A percentile compares a stretch with the other conserved stretches of the same genome.
phyloP scores from a whole-genome alignment of 2,797 vertebrate species.

The Anolis apletophallus region DNA sequence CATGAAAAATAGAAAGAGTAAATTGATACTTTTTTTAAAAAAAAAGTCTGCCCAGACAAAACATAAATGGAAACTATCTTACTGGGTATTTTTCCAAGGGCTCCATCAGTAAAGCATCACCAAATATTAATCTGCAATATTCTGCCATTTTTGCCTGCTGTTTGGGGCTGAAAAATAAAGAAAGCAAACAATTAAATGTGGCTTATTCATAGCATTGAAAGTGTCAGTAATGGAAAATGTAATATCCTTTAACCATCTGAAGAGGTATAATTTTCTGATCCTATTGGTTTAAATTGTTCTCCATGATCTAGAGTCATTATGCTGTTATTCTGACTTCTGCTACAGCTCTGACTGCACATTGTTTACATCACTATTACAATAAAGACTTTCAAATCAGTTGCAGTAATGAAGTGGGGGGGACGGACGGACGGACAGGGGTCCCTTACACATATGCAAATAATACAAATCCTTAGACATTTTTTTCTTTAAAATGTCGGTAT shows the following conservation, averaged over 20 bases:
- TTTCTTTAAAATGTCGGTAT: too few relatives aligned
- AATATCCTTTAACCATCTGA: constrained; percentile 43
- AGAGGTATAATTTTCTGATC: neutral
- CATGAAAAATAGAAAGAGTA: neutral
- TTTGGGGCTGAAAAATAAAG: constrained; percentile 84
- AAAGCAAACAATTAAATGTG: constrained; percentile 34
- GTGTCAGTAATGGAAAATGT: constrained; percentile 40
- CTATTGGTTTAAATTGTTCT: constrained; percentile 36
- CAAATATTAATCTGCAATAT: constrained; percentile 96
- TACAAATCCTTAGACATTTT: neutral
- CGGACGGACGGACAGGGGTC: too few relatives aligned
- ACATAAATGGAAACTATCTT: constrained; percentile 68
- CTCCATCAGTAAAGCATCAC: constrained; percentile 93
- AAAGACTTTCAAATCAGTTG: neutral
- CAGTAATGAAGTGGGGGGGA: neutral
- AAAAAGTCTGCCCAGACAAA: neutral
- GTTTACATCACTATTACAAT: neutral
- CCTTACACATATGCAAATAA: neutral
- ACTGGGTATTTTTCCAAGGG: constrained; percentile 94
- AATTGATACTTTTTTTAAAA: neutral
- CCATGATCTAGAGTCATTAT: constrained; percentile 29
- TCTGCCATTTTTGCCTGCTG: constrained; percentile 99
- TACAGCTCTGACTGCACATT: constrained; percentile 26
- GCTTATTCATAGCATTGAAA: constrained; percentile 15
- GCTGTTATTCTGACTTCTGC: constrained; percentile 23